Percentiles rank a stretch among this genome's conserved stretches.
Conservation (phyloP, 2,888 invertebrate species). For the Ptilodon capucinus region DNA sequence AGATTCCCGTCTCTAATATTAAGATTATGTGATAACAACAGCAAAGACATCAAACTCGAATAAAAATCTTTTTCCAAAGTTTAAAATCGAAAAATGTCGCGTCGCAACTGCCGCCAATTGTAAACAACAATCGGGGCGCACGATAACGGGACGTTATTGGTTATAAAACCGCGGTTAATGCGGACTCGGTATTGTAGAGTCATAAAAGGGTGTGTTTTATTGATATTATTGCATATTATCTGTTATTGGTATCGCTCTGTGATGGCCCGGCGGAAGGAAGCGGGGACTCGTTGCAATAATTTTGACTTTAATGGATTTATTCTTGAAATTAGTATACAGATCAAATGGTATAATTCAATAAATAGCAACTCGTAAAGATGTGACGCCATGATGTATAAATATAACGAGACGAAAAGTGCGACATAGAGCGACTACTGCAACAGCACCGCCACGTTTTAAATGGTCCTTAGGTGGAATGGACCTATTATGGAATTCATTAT, state of each 20-base stretch:
- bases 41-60: not conserved
- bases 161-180: slow-evolving; percentile 13
- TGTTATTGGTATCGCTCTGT: slow-evolving; percentile 31
- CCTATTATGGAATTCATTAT: no score
- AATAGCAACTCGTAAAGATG: no score
- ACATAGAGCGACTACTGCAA: no score
- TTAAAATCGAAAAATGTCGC: not conserved
- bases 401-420: no score
- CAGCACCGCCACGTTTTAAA: no score
- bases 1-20: not conserved
- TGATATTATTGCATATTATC: slow-evolving; percentile 40
- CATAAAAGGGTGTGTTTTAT: slow-evolving; percentile 44
- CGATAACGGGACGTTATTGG: slow-evolving; percentile 12
- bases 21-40: not conserved
- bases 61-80: not conserved
- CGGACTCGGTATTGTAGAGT: slow-evolving; percentile 24
- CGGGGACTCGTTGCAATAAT: not conserved
- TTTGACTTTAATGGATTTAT: not conserved
- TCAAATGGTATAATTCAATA: no score
- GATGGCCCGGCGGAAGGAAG: slow-evolving; percentile 7
- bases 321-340: not conserved
- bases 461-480: no score
- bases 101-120: not conserved
- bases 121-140: slow-evolving; percentile 1
- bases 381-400: no score